Evolutionary conservation across 2,113 vertebrate species (phyloP), one percentile per base, ranked within the genome.

Genomic region (Gambusia holbrooki): DNA sequence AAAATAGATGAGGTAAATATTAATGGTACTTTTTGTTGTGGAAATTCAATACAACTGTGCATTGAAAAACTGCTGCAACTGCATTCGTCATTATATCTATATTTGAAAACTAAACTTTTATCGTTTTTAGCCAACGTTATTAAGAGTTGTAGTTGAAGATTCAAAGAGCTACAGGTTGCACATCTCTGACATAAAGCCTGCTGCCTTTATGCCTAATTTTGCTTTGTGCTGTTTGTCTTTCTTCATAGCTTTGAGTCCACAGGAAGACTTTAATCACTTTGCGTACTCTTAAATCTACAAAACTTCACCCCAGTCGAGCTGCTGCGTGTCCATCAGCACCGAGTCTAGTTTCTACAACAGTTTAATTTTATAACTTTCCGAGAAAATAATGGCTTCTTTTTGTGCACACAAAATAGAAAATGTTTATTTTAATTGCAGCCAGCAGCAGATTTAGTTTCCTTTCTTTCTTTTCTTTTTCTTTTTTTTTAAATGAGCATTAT

Each of bases 361-460:
- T 54, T 22, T 25, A 54, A 54, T 22, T 22, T 25, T 1, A 1
- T 54, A 22, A 54, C 9, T 22, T 54, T 9, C 48, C 48, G 25
- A 54, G 48, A 54, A 54, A 54, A 54, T 54, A 54, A 54, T 54
- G 22, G 17, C 7, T 22, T 54, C 48, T 51, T 51, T 25, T 54
- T 54, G 48, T 54, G 4, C 22, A 37, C 29, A 69, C 65, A 72
- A 76, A 76, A 30, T 45, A 2, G 22, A 58, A 58, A 58, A n/a
- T 22, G 11, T 58, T 25, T n/a, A 58, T 28, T 32, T 82, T 65
- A 22, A 83, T 81, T 71, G 60, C 42, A 69, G 33, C 37, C 65
- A 76, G 87, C 71, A 82, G 62, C 66, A 79, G 45, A 40, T 74
- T 54, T 61, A 35, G 6, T 40, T 40, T 11, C 35, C 35, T 12